These are phyloP conservation scores for Seriola dumerili DNA, from an alignment of 2,113 vertebrate genomes.

Conservation along the genomic window DNA sequence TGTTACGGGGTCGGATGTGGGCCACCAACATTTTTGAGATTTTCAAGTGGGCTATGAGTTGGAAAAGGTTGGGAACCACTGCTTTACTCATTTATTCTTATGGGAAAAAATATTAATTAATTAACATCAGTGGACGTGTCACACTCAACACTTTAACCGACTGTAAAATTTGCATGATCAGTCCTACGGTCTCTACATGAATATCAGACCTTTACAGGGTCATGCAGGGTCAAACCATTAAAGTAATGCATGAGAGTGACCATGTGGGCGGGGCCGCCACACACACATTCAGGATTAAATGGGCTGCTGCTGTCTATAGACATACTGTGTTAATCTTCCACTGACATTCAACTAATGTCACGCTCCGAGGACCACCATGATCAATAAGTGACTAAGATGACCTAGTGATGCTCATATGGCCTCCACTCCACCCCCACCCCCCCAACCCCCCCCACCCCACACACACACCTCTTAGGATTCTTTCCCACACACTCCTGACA, in stretches of 20 bases:
- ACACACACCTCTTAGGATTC: slow-evolving; percentile 32
- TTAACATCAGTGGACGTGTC: not conserved
- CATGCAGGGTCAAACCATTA: slow-evolving; percentile 8
- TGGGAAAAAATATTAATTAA: not conserved
- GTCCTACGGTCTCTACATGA: not conserved
- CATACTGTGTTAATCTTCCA: slow-evolving; percentile 31
- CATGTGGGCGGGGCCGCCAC: not conserved
- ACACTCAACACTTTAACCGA: not conserved
- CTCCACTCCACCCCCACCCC: not conserved
- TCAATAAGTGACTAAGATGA: slow-evolving; percentile 55
- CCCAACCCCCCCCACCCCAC: no score
- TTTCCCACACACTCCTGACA: slow-evolving; percentile 21
- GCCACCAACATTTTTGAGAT: no score
- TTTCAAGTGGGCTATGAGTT: no score
- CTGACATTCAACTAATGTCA: slow-evolving; percentile 61
- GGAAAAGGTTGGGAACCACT: no score
- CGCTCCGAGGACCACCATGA: slow-evolving; percentile 23
- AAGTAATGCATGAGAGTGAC: slow-evolving; percentile 1
- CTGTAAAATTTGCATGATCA: not conserved
- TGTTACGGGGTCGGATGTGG: no score
- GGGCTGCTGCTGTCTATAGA: slow-evolving; percentile 4
- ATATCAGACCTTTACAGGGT: slow-evolving; percentile 4
- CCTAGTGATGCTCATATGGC: slow-evolving; percentile 35
- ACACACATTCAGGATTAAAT: slow-evolving; percentile 10
- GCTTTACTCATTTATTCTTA: not conserved